Base-by-base conservation (phyloP, 2,888 invertebrate genomes). In the Eilema sororculum region DNA sequence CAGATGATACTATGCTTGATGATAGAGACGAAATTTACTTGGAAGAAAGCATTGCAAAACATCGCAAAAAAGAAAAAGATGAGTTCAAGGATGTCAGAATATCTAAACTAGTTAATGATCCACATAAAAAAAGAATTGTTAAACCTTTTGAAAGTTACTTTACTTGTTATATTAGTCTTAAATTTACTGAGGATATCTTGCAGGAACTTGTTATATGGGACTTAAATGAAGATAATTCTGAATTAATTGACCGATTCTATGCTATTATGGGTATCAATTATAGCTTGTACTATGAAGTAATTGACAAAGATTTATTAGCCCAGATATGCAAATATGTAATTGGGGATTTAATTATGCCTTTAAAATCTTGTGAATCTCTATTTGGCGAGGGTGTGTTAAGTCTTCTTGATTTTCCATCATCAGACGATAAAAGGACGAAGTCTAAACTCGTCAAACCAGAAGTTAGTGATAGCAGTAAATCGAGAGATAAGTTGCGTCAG, bases 181-280 rank as follows among this genome's bases (percentile, higher is more conserved):
- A 89, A 81, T 89, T 90, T 83, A 92, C 91, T 62, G 91, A 91
- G 73, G 90, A 93, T 72, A 93, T 95, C 74, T 84, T 91, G 12
- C 89, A 92, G 80, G 93, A 95, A 82, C 79, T 88, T 56, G 88
- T 93, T 9, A 89, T 93, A 77, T 95, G 95, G 91, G 91, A 94
- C 72, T 84, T 93, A 58, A 89, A 86, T 25, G 89, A 90, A 61
- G 93, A 95, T 8, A 92, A 95, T 80, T 91, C 94, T 1, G 94
- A 95, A 61, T 87, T 95, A 10, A 89, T 97, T 56, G 96, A 96
- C 77, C 89, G 93, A 77, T 96, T 96, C 88, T 97, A 97, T 84
- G 92, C 95, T 4, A 90, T 91, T 10, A 90, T 96, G 79, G 96
- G 96, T 12, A 91, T 96, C 61, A 96, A 96, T 80, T 96, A 96